A percentile compares a stretch with the other conserved stretches of the same genome.
phyloP scores from a whole-genome alignment of 1,140 invertebrate species.

The Eumaeus atala region DNA sequence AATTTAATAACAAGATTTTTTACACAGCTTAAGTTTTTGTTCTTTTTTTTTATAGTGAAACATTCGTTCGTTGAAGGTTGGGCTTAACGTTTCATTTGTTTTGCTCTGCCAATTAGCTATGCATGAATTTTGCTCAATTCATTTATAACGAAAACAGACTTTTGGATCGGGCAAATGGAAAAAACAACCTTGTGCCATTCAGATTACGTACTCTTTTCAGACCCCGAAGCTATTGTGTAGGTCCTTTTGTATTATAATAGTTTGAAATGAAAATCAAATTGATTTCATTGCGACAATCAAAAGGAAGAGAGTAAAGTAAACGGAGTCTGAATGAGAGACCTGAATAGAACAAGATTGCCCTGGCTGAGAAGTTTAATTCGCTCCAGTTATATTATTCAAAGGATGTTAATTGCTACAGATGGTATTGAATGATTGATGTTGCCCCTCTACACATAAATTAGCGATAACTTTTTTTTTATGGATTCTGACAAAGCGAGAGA shows the following conservation, averaged over 20 bases:
- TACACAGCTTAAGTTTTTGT: no score
- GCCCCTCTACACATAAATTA: not conserved
- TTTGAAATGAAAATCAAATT: slow-evolving; percentile 30
- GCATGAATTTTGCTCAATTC: slow-evolving; percentile 36
- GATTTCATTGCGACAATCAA: slow-evolving; percentile 34
- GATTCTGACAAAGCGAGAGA: no score
- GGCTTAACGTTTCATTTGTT: slow-evolving; percentile 19
- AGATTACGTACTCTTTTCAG: not conserved
- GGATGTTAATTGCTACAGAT: slow-evolving; percentile 14
- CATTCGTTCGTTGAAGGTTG: slow-evolving; percentile 12
- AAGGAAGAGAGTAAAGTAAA: slow-evolving; percentile 24
- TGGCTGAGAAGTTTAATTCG: slow-evolving; percentile 9
- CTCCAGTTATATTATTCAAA: slow-evolving; percentile 10
- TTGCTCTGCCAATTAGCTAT: slow-evolving; percentile 37
- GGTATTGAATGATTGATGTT: slow-evolving; percentile 2
- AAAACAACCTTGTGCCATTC: not conserved
- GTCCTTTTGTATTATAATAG: slow-evolving; percentile 2
- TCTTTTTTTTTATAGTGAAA: not conserved
- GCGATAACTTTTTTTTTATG: no score
- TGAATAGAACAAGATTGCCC: slow-evolving; percentile 22
- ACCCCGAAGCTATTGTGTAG: not conserved
- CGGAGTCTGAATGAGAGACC: slow-evolving; percentile 16
- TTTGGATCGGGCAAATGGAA: slow-evolving; percentile 2
- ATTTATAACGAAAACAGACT: slow-evolving; percentile 17
- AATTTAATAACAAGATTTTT: no score